Base-by-base conservation (phyloP, 2,888 invertebrate genomes). In the Eupsilia transversa region DNA sequence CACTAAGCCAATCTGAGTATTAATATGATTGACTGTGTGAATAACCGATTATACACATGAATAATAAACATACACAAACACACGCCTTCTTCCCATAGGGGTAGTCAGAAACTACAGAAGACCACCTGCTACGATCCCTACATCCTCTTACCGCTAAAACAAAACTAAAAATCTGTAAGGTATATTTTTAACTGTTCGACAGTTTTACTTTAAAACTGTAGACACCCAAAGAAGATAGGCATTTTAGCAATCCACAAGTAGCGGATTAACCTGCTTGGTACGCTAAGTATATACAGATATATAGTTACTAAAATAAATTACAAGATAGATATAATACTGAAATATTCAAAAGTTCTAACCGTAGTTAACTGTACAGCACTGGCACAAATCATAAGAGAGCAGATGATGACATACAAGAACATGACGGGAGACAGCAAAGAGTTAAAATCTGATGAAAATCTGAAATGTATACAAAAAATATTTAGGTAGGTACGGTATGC, bases 381-480 rank as follows among this genome's bases (percentile, higher is more conserved):
- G 0, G 95, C 93, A 79, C 96, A 96, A 60, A 96, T 93, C 96
- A 96, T 96, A 0, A 96, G 85, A 0, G 96, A 96, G 72, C 96
- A 96, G 57, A 96, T 94, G 10, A 96, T 89, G 0, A 96, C 93
- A 82, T 96, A 96, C 52, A 95, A 27, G 84, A 96, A 96, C 94
- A 96, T 93, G 0, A 96, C 94, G 0, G 96, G 96, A 17, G 96
- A 96, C 3, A 96, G 80, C 33, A 96, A 80, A 0, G 91, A 91
- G 79, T 96, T 94, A 0, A 96, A 80, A 27, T 93, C 82, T 73
- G 91, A 89, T 0, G 93, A 90, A 85, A 92, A 93, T 72, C 96
- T 96, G 89, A 59, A 93, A 94, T 75, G 35, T 27, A 33, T 27
- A 57, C 0, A 2, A 56, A 30, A 30, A 27, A 10, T 10, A 0